Evolutionary conservation across 2,113 vertebrate genomes (phyloP).

Genomic region (Acanthochromis polyacanthus): DNA sequence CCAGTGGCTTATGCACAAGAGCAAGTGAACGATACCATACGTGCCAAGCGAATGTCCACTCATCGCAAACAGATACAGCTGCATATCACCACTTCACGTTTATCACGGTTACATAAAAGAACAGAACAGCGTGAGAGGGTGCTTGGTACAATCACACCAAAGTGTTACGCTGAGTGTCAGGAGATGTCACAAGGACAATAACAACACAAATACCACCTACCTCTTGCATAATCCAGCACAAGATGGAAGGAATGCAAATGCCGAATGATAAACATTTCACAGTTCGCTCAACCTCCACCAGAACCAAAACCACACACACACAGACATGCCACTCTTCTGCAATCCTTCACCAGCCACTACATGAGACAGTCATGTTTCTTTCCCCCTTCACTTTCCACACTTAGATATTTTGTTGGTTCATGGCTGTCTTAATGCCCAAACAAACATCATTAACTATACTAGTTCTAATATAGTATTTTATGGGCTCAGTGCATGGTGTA

Average conservation of each 20-base stretch:
- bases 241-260: conserved; percentile 54
- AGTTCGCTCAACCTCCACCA: neutral
- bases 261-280: conserved; percentile 34
- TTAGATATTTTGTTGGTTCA: neutral
- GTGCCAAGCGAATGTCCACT: conserved; percentile 28
- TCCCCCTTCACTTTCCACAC: neutral
- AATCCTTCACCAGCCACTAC: neutral
- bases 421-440: neutral
- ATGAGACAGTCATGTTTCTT: conserved; percentile 2
- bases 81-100: conserved; percentile 37
- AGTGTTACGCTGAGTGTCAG: conserved; percentile 24
- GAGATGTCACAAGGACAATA: conserved; percentile 28
- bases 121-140: conserved; percentile 6
- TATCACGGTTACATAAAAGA: conserved; percentile 55
- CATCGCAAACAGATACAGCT: conserved; percentile 14
- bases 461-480: too few relatives aligned
- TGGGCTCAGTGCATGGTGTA: too few relatives aligned
- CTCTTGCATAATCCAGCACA: conserved; percentile 35
- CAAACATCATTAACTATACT: too few relatives aligned
- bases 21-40: conserved; percentile 10
- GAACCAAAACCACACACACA: conserved; percentile 11
- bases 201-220: conserved; percentile 29
- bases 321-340: neutral
- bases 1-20: conserved; percentile 27
- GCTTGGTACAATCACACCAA: conserved; percentile 31